Evolutionary conservation across 2,113 vertebrate species (phyloP).

Genomic region (Pholis gunnellus): DNA sequence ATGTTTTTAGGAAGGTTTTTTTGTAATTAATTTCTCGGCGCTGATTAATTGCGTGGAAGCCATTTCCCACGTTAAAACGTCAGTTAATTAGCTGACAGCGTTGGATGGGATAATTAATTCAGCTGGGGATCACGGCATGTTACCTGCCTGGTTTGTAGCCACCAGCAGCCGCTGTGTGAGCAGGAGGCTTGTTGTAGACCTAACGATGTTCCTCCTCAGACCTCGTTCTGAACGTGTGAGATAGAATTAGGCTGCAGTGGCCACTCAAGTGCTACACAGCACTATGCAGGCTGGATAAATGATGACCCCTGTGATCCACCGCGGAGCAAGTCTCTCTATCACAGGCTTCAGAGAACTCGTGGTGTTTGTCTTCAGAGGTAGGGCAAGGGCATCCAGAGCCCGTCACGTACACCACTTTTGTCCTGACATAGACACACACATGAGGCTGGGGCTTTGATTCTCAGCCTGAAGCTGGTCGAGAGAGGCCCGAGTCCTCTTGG

Average conservation of each 20-base stretch:
- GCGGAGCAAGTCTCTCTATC: slow-evolving; percentile 45
- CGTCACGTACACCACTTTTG: slow-evolving; percentile 51
- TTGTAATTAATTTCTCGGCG: slow-evolving; percentile 76
- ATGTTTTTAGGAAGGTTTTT: slow-evolving; percentile 47
- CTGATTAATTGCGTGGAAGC: slow-evolving; percentile 82
- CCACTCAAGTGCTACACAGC: not conserved
- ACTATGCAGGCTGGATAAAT: slow-evolving; percentile 41
- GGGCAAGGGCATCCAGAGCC: slow-evolving; percentile 55
- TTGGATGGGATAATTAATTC: slow-evolving; percentile 84
- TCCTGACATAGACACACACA: not conserved
- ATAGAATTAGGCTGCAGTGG: slow-evolving; percentile 2
- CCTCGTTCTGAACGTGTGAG: slow-evolving; percentile 20
- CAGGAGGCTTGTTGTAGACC: slow-evolving; percentile 32
- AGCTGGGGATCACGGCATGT: slow-evolving; percentile 68
- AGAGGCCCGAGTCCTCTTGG: not conserved
- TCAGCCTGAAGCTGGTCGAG: not conserved
- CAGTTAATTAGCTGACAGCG: slow-evolving; percentile 84
- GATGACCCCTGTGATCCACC: slow-evolving; percentile 27
- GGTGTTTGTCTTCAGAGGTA: slow-evolving; percentile 56
- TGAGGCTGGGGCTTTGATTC: not conserved
- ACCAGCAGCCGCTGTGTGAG: slow-evolving; percentile 22
- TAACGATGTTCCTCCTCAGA: slow-evolving; percentile 35
- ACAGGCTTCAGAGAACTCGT: slow-evolving; percentile 25
- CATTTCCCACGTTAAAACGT: slow-evolving; percentile 79
- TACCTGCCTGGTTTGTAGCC: slow-evolving; percentile 35